Percentiles rank a stretch among this genome's conserved stretches.
phyloP scores from a whole-genome alignment of 1,140 invertebrate species.

The Heliconius congener region DNA sequence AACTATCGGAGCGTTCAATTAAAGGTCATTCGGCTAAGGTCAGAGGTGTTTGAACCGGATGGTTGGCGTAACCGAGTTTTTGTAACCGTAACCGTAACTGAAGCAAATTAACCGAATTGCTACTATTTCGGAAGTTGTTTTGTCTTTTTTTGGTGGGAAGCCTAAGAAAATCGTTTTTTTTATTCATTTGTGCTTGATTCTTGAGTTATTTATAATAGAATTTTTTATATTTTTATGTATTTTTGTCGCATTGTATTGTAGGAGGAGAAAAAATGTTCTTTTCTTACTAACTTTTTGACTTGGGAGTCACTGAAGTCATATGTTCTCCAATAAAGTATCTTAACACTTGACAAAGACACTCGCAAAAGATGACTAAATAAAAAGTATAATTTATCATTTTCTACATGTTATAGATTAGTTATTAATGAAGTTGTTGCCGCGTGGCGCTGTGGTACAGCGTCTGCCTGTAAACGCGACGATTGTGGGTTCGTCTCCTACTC shows the following conservation, averaged over 20 bases:
- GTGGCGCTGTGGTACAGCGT: no score
- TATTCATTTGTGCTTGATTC: background rate
- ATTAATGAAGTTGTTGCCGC: no score
- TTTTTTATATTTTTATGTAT: background rate
- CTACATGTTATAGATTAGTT: no score
- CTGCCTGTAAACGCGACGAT: no score
- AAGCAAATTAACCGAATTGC: slow-evolving; percentile 1
- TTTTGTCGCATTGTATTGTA: no score
- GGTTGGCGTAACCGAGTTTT: slow-evolving; percentile 11
- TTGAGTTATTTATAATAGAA: background rate
- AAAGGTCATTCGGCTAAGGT: slow-evolving; percentile 25
- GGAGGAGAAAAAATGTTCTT: no score
- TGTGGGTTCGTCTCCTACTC: no score
- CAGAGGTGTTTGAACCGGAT: slow-evolving; percentile 25
- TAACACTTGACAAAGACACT: no score
- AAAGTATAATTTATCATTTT: no score
- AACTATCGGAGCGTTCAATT: slow-evolving; percentile 17
- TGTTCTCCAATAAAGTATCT: no score
- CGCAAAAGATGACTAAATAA: no score
- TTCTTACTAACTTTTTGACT: rapidly evolving
- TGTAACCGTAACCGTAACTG: slow-evolving; percentile 15
- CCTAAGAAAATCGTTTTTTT: background rate
- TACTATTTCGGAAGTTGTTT: slow-evolving; percentile 8
- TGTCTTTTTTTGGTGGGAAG: background rate
- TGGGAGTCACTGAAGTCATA: no score